Evolutionary conservation across 92 coral and sea anemone genomes (phyloP), one percentile per base, ranked within the genome.

Genomic region (Actinostola sp.): DNA sequence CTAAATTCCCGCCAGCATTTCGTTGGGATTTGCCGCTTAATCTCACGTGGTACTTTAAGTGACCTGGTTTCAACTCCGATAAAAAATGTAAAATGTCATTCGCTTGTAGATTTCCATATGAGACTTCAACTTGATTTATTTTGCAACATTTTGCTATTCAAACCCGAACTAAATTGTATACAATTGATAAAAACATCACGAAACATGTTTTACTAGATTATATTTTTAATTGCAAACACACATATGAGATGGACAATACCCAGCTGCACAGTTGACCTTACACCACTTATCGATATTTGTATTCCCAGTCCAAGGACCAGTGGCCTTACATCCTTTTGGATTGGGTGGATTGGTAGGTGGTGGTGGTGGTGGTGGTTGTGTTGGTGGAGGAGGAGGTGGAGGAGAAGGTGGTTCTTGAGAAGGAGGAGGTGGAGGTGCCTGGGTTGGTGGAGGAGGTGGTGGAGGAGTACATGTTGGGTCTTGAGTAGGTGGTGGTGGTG

Each of bases 211-310:
- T n/a, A n/a, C n/a, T n/a, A n/a, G n/a, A n/a, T n/a, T n/a, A n/a
- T n/a, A 0, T 14, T 55, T 72, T 56, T 82, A 85, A 32, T 28
- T 49, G 54, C 96, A 89, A 14, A 2, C 31, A 39, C 96, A 89
- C 43, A 52, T 64, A 21, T 44, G 38, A 0, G 91, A 9, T 30
- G 96, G 96, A 24, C 96, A 89, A 24, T 72, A 19, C 0, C 86
- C 83, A 7, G 1, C n/a, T 7, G 83, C 86, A 36, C 96, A 89
- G 70, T 89, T 89, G 7, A 41, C 30, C 24, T 55, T 46, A 39
- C 96, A 89, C 96, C 96, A 89, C 14, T 19, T 35, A 31, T 86
- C 81, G 78, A 89, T 86, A 6, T 33, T 51, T 27, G 86, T 39
- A 3, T 86, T 45, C 7, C 88, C 91, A 6, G 67, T 46, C 80